A percentile compares a stretch with the other conserved stretches of the same genome.
These are phyloP conservation scores for Aphidius ervi DNA, from an alignment of 1,140 invertebrate species.

Conservation along the genomic window DNA sequence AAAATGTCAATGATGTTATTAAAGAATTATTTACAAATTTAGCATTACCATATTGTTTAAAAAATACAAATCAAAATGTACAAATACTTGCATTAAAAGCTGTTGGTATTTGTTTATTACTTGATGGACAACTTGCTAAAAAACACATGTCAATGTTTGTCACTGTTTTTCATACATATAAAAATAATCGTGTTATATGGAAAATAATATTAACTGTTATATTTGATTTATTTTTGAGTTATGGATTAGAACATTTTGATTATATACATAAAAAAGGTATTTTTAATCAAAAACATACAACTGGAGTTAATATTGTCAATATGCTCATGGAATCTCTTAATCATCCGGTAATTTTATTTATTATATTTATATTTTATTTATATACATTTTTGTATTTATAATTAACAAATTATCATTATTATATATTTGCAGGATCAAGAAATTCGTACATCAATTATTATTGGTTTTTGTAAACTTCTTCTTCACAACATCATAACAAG, in stretches of 20 bases:
- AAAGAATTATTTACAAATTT: conserved; percentile 42
- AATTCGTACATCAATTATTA: conserved; percentile 37
- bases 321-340: too few species aligned
- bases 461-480: conserved; percentile 50
- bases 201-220: conserved; percentile 40
- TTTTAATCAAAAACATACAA: too few species aligned
- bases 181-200: conserved; percentile 37
- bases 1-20: conserved; percentile 38
- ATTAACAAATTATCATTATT: neutral
- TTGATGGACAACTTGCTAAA: conserved; percentile 47
- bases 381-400: too few species aligned
- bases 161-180: conserved; percentile 35
- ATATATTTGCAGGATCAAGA: conserved; percentile 35
- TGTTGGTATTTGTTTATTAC: conserved; percentile 39
- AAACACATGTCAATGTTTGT: conserved; percentile 44
- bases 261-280: neutral
- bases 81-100: conserved; percentile 38
- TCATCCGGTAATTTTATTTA: too few species aligned
- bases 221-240: conserved; percentile 46
- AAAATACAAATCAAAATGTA: conserved; percentile 36
- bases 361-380: too few species aligned
- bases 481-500: conserved; percentile 43
- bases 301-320: too few species aligned
- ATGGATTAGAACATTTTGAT: conserved; percentile 47
- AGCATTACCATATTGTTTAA: conserved; percentile 27